Evolutionary conservation across 2,888 invertebrate genomes (phyloP).

Genomic region (Thysanoteuthis rhombus): DNA sequence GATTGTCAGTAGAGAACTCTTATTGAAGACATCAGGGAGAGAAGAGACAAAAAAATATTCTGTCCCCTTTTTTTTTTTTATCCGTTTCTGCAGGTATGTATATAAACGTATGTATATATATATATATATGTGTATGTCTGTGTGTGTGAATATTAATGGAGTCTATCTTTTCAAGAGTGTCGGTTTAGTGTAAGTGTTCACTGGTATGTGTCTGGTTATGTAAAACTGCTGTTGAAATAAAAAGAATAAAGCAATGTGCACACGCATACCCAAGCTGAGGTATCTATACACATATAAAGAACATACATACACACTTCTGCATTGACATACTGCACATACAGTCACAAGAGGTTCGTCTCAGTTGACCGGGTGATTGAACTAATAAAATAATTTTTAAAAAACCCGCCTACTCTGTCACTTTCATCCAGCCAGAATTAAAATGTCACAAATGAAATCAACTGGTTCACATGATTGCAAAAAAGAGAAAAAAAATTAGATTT

Average conservation of each 20-base stretch:
- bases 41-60: neutral
- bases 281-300: neutral
- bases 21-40: neutral
- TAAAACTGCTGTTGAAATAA: no score
- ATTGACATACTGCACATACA: neutral
- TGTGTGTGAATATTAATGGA: neutral
- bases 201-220: no score
- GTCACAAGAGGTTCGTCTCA: no score
- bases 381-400: neutral
- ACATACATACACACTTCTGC: neutral
- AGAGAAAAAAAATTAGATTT: neutral
- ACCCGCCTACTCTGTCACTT: no score
- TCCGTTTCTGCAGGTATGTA: neutral
- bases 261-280: no score
- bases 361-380: neutral
- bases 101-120: neutral
- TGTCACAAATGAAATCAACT: neutral
- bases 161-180: no score
- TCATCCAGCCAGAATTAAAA: neutral
- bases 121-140: neutral
- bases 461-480: neutral
- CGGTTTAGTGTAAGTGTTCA: no score
- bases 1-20: neutral
- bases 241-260: no score
- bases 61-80: neutral